These are phyloP conservation scores for Platynereis dumerilii DNA, from an alignment of 2,888 invertebrate genomes.

Conservation along the genomic window DNA sequence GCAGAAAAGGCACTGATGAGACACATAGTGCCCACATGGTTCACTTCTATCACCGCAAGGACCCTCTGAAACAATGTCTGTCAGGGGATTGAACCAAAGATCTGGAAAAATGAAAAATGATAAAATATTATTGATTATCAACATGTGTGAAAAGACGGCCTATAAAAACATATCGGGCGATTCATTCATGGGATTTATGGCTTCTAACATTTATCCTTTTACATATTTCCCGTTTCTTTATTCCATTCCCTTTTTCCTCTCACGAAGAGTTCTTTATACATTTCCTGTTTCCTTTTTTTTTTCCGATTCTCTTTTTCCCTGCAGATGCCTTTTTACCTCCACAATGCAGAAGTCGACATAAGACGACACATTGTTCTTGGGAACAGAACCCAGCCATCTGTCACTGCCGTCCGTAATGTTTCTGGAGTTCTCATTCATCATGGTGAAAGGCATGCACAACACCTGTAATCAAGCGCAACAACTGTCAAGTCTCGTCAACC, in stretches of 20 bases:
- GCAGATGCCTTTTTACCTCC: neutral
- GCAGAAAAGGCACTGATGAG: constrained; percentile 47
- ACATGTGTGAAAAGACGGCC: no score
- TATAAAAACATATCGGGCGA: no score
- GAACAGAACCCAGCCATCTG: constrained; percentile 47
- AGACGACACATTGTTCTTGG: constrained; percentile 1
- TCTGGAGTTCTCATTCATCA: constrained; percentile 46
- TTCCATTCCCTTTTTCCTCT: no score
- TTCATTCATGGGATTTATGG: no score
- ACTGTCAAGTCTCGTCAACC: no score
- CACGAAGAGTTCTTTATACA: no score
- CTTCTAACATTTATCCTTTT: no score
- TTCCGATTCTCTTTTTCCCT: no score
- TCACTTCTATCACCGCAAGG: constrained; percentile 46
- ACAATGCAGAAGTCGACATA: constrained; percentile 17
- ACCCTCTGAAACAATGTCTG: constrained; percentile 60
- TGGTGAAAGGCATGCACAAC: constrained; percentile 49
- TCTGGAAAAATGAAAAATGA: constrained; percentile 43
- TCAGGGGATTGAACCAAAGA: constrained; percentile 58
- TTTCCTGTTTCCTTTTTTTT: no score
- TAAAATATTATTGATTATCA: no score
- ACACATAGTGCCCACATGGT: constrained; percentile 48
- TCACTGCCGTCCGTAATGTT: constrained; percentile 35
- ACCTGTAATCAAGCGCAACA: no score
- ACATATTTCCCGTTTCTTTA: no score